These are phyloP conservation scores for Graphium colonna DNA, from an alignment of 2,888 invertebrate species.

Conservation along the genomic window DNA sequence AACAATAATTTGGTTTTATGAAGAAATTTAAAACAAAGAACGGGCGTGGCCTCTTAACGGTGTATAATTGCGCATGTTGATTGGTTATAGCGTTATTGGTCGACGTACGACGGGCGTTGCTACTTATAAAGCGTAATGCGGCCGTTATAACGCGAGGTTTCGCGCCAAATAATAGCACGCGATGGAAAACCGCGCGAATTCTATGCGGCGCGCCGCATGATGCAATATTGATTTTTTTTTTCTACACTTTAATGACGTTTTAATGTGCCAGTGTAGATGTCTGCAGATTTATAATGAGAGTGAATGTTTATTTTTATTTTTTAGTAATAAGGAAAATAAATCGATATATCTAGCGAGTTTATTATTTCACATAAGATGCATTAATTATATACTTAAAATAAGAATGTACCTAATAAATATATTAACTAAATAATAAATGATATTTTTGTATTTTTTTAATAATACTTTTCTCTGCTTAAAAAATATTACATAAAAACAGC, in stretches of 20 bases:
- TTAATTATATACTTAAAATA: too few relatives aligned
- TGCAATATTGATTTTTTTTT: constrained; percentile 1
- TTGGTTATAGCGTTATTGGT: constrained; percentile 21
- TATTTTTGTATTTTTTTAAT: too few relatives aligned
- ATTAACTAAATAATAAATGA: too few relatives aligned
- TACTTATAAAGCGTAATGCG: constrained; percentile 16
- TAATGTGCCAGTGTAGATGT: not conserved
- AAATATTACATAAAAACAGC: too few relatives aligned
- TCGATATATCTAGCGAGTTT: too few relatives aligned
- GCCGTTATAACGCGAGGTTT: constrained; percentile 17
- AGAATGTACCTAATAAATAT: too few relatives aligned
- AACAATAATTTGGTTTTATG: constrained; percentile 13
- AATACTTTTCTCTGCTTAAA: too few relatives aligned
- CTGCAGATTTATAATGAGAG: not conserved
- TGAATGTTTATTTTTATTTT: not conserved
- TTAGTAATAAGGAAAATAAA: not conserved
- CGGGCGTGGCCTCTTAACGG: constrained; percentile 22
- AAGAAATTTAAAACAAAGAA: constrained; percentile 18
- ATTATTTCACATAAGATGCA: too few relatives aligned
- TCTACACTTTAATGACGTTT: not conserved
- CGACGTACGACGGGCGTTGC: constrained; percentile 12
- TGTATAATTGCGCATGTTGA: constrained; percentile 19
- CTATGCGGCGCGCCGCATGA: not conserved
- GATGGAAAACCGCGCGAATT: not conserved
- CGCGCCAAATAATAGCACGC: constrained; percentile 17